phyloP scores from a whole-genome alignment of 1,140 invertebrate species.

The Atta texana region DNA sequence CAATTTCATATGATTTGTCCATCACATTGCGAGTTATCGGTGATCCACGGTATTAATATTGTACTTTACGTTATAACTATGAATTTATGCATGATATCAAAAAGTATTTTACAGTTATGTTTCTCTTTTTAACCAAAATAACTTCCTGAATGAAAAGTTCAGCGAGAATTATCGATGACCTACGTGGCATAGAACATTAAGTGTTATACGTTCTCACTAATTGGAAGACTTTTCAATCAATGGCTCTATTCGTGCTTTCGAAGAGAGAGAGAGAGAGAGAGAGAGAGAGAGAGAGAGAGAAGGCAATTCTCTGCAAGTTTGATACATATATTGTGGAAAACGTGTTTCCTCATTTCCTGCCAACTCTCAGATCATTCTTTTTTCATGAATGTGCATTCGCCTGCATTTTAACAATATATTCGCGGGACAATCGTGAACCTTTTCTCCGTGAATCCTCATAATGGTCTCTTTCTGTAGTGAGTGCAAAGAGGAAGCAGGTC shows the following conservation, averaged over 20 bases:
- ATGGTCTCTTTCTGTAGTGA: constrained; percentile 57
- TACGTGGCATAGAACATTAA: no score
- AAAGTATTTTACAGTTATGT: not conserved
- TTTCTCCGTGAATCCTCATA: constrained; percentile 54
- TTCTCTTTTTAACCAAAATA: not conserved
- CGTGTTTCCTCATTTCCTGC: constrained; percentile 37
- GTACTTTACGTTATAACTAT: not conserved
- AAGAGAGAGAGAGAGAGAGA: no score
- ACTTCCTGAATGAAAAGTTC: not conserved
- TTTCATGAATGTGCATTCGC: constrained; percentile 42
- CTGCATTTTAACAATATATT: constrained; percentile 65
- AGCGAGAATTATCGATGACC: no score
- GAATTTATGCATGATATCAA: not conserved
- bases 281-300: no score
- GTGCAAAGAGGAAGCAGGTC: constrained; percentile 39
- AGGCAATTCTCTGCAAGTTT: not conserved
- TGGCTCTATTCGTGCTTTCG: not conserved
- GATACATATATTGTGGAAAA: constrained; percentile 23
- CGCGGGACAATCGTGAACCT: constrained; percentile 58
- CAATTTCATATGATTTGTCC: no score
- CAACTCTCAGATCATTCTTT: constrained; percentile 17
- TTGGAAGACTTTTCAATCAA: constrained; percentile 34
- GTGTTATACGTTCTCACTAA: not conserved
- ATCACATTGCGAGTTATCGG: not conserved
- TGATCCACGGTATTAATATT: not conserved